A percentile compares a stretch with the other conserved stretches of the same genome.
Evolutionary conservation across 2,797 vertebrate genomes (phyloP).

Genomic region (Squalus acanthias): DNA sequence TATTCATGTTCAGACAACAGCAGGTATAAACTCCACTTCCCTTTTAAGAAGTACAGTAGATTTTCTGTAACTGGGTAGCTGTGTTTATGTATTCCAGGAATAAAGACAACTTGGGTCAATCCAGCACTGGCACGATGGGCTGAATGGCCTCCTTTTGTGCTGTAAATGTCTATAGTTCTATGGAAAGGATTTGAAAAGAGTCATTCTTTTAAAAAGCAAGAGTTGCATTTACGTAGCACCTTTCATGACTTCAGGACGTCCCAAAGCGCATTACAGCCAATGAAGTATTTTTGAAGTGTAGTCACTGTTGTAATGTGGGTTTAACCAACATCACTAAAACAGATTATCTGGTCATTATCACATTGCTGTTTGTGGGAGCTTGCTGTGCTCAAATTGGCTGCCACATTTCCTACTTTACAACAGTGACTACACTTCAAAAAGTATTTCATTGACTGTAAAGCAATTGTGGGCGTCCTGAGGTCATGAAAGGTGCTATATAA

Average conservation of each 20-base stretch:
- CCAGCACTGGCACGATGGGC: background rate
- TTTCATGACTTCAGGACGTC: background rate
- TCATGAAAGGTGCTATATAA: background rate
- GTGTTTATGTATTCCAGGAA: background rate
- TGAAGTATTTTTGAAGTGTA: background rate
- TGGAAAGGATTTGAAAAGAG: background rate
- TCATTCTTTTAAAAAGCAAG: no score
- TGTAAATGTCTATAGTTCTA: background rate
- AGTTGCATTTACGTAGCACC: background rate
- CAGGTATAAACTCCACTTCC: background rate
- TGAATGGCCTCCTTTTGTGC: no score
- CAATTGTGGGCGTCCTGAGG: no score
- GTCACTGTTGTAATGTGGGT: background rate
- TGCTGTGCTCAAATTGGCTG: background rate
- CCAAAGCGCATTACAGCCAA: background rate
- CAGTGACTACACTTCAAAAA: no score
- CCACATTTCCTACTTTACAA: no score
- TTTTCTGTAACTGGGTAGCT: background rate
- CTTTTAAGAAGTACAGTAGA: background rate
- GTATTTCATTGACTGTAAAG: no score
- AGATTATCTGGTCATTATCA: background rate
- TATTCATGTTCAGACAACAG: background rate
- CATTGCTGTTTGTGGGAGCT: background rate
- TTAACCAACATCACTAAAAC: background rate
- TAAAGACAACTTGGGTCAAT: background rate